Evolutionary conservation across 2,888 invertebrate species (phyloP), one percentile per base, ranked within the genome.

Genomic region (Bruchidius siliquastri): DNA sequence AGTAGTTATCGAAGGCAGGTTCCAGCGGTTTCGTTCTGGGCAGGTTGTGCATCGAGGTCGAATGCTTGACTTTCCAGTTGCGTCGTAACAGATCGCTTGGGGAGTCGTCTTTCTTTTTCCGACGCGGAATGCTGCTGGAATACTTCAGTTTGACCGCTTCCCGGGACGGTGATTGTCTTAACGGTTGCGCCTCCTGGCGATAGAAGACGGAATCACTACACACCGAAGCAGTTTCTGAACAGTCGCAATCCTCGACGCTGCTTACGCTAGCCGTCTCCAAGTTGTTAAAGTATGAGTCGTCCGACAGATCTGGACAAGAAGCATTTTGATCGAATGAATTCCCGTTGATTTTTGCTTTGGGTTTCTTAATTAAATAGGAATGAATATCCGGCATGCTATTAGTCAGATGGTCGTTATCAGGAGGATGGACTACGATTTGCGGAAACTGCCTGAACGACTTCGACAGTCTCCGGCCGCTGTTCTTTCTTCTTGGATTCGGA

Each of bases 21-120:
- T 79, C 79, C 20, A 70, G 74, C 26, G 66, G 74, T 72, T 70
- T 76, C 72, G 74, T 76, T 72, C 78, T 78, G 6, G 81, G 77
- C 72, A 87, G 78, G 78, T 85, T 86, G 26, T 85, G 85, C 84
- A 87, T 83, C 18, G 87, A 87, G 32, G 83, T 80, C 21, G 86
- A 87, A 77, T 87, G 87, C 79, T 87, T 87, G 70, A 86, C 81
- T 78, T 84, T 85, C 81, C 80, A 80, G 72, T 81, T 82, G n/a
- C 81, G 79, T 70, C 80, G 82, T 20, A 84, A 72, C 20, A 83
- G 76, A 49, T 84, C 84, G 21, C 79, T 80, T 0, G 84, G 84
- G n/a, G 79, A 81, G 68, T 80, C 80, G n/a, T 81, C 81, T 26
- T 78, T 79, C 72, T 76, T 77, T 74, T 76, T 79, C 20, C 73